Conservation (phyloP, 2,797 vertebrate species). For the Lithobates pipiens region DNA sequence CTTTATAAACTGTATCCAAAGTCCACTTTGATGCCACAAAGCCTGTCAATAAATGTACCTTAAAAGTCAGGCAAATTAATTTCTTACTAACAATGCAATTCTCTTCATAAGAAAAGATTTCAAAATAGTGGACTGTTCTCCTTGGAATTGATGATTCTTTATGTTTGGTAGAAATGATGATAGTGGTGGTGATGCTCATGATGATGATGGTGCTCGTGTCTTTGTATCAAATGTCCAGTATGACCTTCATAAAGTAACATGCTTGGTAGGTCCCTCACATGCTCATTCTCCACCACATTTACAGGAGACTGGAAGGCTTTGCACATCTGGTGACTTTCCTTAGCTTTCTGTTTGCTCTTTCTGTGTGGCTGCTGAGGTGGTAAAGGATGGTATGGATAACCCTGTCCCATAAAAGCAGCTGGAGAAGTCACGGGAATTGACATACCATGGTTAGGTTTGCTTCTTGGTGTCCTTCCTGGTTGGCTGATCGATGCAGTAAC, state of each 20-base stretch:
- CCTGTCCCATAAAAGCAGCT: slow-evolving; percentile 76
- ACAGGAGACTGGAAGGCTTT: slow-evolving; percentile 79
- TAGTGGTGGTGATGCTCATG: slow-evolving; percentile 99
- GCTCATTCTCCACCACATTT: slow-evolving; percentile 87
- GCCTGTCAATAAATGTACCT: slow-evolving; percentile 63
- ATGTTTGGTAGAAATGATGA: slow-evolving; percentile 98
- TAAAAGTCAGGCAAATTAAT: slow-evolving; percentile 47
- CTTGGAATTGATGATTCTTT: slow-evolving; percentile 65
- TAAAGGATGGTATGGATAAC: slow-evolving; percentile 82
- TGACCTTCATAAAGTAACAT: slow-evolving; percentile 90
- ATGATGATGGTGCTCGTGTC: slow-evolving; percentile 97
- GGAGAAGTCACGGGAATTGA: slow-evolving; percentile 76
- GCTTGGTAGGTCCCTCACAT: slow-evolving; percentile 88
- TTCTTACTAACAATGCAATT: slow-evolving; percentile 68
- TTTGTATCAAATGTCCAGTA: slow-evolving; percentile 91
- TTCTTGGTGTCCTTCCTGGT: slow-evolving; percentile 84
- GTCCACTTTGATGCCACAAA: slow-evolving; percentile 71
- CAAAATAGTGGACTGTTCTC: slow-evolving; percentile 22
- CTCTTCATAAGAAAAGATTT: slow-evolving; percentile 65
- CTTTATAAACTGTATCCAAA: slow-evolving; percentile 65
- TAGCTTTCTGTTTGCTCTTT: slow-evolving; percentile 92
- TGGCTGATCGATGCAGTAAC: slow-evolving; percentile 73
- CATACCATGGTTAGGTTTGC: slow-evolving; percentile 75
- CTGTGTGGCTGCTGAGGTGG: slow-evolving; percentile 87
- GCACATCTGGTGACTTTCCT: slow-evolving; percentile 85